phyloP scores from a whole-genome alignment of 2,797 vertebrate genomes.

The Enteromius mattozi region DNA sequence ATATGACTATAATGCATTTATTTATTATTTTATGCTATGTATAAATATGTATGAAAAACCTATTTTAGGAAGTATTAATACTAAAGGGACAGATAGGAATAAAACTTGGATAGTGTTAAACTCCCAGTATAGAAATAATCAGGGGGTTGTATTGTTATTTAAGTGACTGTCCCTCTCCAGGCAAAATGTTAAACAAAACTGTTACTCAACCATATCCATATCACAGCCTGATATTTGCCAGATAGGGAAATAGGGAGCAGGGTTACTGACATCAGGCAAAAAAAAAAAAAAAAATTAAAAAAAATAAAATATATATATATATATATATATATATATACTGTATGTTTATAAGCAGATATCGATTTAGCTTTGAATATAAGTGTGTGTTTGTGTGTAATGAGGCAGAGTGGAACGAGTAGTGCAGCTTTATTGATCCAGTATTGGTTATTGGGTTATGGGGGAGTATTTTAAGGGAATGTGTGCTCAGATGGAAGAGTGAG shows the following conservation, averaged over 20 bases:
- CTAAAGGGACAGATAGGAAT: background rate
- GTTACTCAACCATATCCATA: conserved; percentile 13
- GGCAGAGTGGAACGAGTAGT: background rate
- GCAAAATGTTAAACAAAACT: conserved; percentile 1
- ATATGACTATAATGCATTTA: background rate
- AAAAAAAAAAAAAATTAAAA: no score
- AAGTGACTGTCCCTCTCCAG: background rate
- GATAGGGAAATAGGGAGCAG: background rate
- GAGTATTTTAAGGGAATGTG: conserved; percentile 8
- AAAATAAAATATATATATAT: no score
- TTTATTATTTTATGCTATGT: background rate
- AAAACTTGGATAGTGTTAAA: background rate
- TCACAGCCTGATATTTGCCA: conserved; percentile 5
- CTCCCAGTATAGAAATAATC: background rate
- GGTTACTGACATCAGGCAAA: conserved; percentile 1
- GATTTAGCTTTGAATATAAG: conserved; percentile 27
- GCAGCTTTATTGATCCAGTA: conserved; percentile 25
- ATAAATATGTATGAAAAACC: background rate
- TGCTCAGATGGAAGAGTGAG: conserved; percentile 7
- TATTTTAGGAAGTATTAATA: background rate
- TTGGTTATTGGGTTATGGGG: conserved; percentile 9
- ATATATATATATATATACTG: no score
- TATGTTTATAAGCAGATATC: conserved; percentile 39
- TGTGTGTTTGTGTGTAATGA: conserved; percentile 28
- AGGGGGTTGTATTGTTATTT: conserved; percentile 1